Percentiles rank a stretch among this genome's conserved stretches.
These are phyloP conservation scores for Orthonevra nobilis DNA, from an alignment of 2,888 invertebrate species.

Conservation along the genomic window DNA sequence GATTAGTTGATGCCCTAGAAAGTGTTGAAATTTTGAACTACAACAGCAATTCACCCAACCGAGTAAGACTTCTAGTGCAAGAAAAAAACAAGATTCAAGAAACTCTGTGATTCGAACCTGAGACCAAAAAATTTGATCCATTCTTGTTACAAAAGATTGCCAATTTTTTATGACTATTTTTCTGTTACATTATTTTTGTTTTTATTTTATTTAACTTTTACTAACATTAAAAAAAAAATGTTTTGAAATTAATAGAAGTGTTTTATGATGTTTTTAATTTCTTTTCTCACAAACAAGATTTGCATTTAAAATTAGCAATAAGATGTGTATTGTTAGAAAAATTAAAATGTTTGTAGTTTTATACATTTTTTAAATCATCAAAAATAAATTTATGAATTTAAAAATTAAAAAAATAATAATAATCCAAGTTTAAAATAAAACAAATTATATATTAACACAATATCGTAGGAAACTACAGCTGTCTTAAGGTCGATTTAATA, in stretches of 20 bases:
- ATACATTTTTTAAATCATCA: too few relatives aligned
- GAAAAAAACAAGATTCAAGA: too few relatives aligned
- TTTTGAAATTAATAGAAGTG: background rate
- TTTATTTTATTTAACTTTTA: background rate
- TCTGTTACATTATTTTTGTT: background rate
- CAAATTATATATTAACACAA: constrained; percentile 34
- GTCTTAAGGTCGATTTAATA: constrained; percentile 95
- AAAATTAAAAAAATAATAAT: background rate
- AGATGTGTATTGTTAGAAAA: background rate
- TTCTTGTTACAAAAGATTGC: background rate
- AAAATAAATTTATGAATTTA: too few relatives aligned
- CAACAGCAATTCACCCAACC: too few relatives aligned
- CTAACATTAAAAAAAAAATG: too few relatives aligned
- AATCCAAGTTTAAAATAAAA: constrained; percentile 17
- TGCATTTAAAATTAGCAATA: constrained; percentile 2
- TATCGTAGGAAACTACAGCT: constrained; percentile 94
- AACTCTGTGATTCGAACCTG: too few relatives aligned
- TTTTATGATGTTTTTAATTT: background rate
- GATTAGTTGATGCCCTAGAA: too few relatives aligned
- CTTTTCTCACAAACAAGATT: background rate
- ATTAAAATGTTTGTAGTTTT: background rate
- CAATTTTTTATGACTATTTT: background rate
- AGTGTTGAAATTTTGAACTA: too few relatives aligned
- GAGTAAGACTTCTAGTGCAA: too few relatives aligned
- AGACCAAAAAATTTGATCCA: too few relatives aligned